phyloP scores from a whole-genome alignment of 2,113 vertebrate genomes.

The Thamnophis sirtalis region DNA sequence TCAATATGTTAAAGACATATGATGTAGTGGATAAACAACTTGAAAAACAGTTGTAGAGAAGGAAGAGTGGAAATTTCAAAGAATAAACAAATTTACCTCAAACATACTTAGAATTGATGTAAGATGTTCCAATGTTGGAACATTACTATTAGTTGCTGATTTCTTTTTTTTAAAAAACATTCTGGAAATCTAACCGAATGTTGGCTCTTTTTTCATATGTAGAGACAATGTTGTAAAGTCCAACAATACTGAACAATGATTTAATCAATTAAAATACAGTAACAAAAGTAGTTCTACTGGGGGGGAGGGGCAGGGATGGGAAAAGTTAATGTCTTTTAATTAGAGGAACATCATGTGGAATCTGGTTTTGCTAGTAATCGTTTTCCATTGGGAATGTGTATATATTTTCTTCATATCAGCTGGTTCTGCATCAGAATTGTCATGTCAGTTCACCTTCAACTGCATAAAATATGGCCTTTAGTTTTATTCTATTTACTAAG shows the following conservation, averaged over 20 bases:
- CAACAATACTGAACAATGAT: not conserved
- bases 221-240: not conserved
- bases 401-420: no score
- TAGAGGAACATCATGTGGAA: not conserved
- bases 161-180: not conserved
- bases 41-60: not conserved
- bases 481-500: not conserved
- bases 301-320: not conserved
- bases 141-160: not conserved
- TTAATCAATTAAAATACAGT: not conserved
- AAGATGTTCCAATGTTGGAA: not conserved
- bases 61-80: not conserved
- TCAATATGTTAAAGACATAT: not conserved
- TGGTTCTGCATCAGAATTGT: not conserved
- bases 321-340: not conserved
- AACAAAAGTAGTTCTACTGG: not conserved
- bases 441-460: not conserved
- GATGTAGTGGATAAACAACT: not conserved
- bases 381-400: not conserved
- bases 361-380: not conserved
- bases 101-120: not conserved
- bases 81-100: not conserved
- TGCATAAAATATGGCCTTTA: not conserved
- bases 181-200: not conserved
- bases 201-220: not conserved